Conservation (phyloP, 2,888 invertebrate species). For the Microctonus brassicae region DNA sequence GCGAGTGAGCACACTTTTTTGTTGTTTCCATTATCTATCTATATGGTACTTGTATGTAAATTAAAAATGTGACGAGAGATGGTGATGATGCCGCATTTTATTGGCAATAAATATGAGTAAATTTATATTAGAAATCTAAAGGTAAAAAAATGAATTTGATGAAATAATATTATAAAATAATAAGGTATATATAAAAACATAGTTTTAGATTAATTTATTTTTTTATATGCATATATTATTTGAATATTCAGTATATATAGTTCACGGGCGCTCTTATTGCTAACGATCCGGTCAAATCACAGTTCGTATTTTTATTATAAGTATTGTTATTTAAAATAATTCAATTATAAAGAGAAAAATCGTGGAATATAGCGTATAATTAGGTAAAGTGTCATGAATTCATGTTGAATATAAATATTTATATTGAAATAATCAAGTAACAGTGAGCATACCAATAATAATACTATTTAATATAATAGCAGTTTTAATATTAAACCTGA, state of each 20-base stretch:
- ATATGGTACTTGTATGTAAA: no score
- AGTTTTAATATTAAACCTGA: background rate
- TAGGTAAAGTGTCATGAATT: background rate
- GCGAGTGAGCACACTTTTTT: no score
- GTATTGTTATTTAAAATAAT: background rate
- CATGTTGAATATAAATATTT: background rate
- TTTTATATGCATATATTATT: background rate
- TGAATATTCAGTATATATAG: background rate
- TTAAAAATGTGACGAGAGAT: no score
- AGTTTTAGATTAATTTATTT: no score
- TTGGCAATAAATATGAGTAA: no score
- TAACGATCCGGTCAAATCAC: background rate
- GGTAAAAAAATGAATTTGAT: no score
- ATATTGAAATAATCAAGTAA: background rate
- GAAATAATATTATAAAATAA: no score
- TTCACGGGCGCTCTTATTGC: background rate
- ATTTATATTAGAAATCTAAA: no score
- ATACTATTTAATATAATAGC: background rate
- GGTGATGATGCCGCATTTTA: no score
- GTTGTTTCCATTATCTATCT: no score
- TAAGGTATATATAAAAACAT: no score
- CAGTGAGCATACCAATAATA: background rate
- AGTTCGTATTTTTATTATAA: background rate
- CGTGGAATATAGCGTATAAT: background rate
- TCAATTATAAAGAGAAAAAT: background rate